Evolutionary conservation across 2,888 invertebrate genomes (phyloP), one percentile per base, ranked within the genome.

Genomic region (Rotaria socialis): DNA sequence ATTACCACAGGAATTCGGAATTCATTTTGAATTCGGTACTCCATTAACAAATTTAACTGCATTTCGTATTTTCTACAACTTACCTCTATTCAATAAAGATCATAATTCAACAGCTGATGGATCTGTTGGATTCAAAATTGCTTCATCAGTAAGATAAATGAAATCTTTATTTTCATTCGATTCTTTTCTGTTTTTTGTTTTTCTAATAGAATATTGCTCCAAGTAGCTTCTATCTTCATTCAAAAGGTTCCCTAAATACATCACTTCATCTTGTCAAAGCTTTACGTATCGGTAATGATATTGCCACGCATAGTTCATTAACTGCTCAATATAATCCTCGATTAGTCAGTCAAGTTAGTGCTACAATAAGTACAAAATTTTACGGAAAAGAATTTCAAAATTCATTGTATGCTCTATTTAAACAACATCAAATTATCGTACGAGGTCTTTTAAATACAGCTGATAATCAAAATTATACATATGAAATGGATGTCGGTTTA

Each of bases 11-110:
- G 80, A 80, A 80, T 80, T 80, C 16, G 80, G 80, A 11, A 24
- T 80, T 47, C 80, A 80, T 43, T 4, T 80, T 11, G 80, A 80
- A 80, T 80, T 80, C 5, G 80, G 80, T 47, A 80, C 80, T 4
- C 80, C 80, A 11, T 24, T 80, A 41, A 4, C 80, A 10, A 80
- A 80, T 80, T 10, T 47, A 47, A 47, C 80, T 11, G 80, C 47
- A 47, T 24, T 80, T n/a, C 7, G 47, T 19, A 1, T 47, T 4
- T 47, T 11, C 24, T 80, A 80, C 24, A 47, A 80, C n/a, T n/a
- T 80, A 80, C 80, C 80, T 43, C 22, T 80, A 16, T 80, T 80
- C 47, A 14, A 80, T 67, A 16, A 27, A 67, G 67, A 67, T 35
- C 19, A 35, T 14, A 8, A 16, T 35, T 16, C 5, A 67, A 67